These are phyloP conservation scores for Rhingia rostrata DNA, from an alignment of 2,888 invertebrate genomes.

Conservation along the genomic window DNA sequence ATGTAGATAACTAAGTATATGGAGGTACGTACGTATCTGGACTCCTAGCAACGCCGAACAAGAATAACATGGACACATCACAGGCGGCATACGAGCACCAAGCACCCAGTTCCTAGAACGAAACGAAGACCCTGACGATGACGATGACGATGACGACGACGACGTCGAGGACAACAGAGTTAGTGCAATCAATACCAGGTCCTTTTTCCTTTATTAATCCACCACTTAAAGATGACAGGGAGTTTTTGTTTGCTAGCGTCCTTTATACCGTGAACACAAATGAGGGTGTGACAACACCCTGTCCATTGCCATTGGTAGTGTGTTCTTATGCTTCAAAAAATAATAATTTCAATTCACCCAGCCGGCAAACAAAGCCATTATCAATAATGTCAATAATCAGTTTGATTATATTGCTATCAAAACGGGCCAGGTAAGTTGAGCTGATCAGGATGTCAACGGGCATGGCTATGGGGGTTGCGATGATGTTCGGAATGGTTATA, in stretches of 20 bases:
- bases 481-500: too few species aligned
- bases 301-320: conserved; percentile 64
- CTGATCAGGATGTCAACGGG: conserved; percentile 69
- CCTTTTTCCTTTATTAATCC: conserved; percentile 72
- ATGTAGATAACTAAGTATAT: too few species aligned
- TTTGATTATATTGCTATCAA: conserved; percentile 71
- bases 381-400: conserved; percentile 74
- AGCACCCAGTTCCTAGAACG: too few species aligned
- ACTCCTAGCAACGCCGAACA: conserved; percentile 49
- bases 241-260: conserved; percentile 67
- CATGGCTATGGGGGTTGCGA: not conserved
- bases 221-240: conserved; percentile 73
- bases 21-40: conserved; percentile 10
- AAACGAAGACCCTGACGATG: not conserved
- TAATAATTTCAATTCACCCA: conserved; percentile 72
- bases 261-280: conserved; percentile 69
- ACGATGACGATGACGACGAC: conserved; percentile 22
- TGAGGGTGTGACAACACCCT: conserved; percentile 71
- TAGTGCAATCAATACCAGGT: conserved; percentile 69
- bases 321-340: conserved; percentile 72
- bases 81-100: too few species aligned
- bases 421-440: conserved; percentile 71
- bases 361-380: conserved; percentile 74
- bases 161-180: conserved; percentile 33
- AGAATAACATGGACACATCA: not conserved